Percentiles rank a stretch among this genome's conserved stretches.
These are phyloP conservation scores for Clytia hemisphaerica DNA, from an alignment of 30 jellyfish, hydroid and myxozoan species.

Conservation along the genomic window DNA sequence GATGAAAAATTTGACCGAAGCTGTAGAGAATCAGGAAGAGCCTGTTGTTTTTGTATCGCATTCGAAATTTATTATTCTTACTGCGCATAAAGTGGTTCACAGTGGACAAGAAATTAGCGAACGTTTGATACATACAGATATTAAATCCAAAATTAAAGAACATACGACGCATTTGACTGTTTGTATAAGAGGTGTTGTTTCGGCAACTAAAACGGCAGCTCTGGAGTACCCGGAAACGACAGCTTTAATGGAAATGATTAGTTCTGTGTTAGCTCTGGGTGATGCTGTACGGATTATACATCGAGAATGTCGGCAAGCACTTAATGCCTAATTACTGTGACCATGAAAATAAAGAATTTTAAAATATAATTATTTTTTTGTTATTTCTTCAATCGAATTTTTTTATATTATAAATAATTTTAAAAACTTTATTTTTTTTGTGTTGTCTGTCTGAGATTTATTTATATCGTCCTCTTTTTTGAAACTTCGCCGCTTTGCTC, in stretches of 20 bases:
- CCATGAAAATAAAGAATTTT: too few relatives aligned
- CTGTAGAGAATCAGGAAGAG: slow-evolving; percentile 82
- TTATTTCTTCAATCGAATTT: too few relatives aligned
- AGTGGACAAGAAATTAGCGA: slow-evolving; percentile 83
- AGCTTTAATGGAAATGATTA: slow-evolving; percentile 87
- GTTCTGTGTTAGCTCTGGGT: slow-evolving; percentile 83
- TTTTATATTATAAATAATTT: too few relatives aligned
- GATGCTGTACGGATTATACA: slow-evolving; percentile 90
- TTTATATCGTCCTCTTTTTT: too few relatives aligned
- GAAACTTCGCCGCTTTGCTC: too few relatives aligned
- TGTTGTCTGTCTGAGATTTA: too few relatives aligned
- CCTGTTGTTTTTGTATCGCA: slow-evolving; percentile 89
- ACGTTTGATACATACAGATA: slow-evolving; percentile 43
- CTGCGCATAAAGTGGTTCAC: slow-evolving; percentile 97
- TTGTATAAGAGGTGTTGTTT: slow-evolving; percentile 94
- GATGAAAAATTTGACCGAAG: slow-evolving; percentile 79
- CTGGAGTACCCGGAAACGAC: slow-evolving; percentile 75
- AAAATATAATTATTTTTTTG: too few relatives aligned
- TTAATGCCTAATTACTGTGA: slow-evolving; percentile 45
- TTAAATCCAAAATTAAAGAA: slow-evolving; percentile 36
- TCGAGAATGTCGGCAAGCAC: slow-evolving; percentile 78
- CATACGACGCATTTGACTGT: slow-evolving; percentile 77
- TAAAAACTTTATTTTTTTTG: too few relatives aligned
- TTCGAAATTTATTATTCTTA: slow-evolving; percentile 82
- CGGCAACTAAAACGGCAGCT: slow-evolving; percentile 95